Evolutionary conservation across 2,888 invertebrate species (phyloP).

Genomic region (Xestia sexstrigata): DNA sequence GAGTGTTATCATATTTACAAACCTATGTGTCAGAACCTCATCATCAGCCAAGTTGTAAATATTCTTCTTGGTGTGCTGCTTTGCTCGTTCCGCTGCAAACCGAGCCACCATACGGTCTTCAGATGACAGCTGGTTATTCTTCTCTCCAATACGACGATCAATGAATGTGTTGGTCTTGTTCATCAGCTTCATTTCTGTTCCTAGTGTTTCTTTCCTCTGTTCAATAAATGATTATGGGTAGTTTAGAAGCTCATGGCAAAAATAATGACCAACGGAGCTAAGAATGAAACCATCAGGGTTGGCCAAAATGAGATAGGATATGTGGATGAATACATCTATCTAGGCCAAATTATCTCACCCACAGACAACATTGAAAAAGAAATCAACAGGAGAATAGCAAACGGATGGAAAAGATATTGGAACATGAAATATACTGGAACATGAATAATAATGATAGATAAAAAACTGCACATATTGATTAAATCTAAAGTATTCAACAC

Average conservation of each 20-base stretch:
- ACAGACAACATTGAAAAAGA: too few relatives aligned
- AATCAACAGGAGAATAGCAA: too few relatives aligned
- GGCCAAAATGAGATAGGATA: too few relatives aligned
- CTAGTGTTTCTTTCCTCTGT: slow-evolving; percentile 95
- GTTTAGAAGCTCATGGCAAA: not conserved
- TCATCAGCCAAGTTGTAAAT: slow-evolving; percentile 97
- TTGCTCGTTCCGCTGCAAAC: slow-evolving; percentile 94
- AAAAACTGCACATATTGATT: too few relatives aligned
- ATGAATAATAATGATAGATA: too few relatives aligned
- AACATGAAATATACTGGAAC: too few relatives aligned
- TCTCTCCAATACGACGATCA: slow-evolving; percentile 97
- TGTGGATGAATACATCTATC: too few relatives aligned
- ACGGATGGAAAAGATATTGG: too few relatives aligned
- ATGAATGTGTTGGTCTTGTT: slow-evolving; percentile 96
- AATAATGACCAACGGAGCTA: too few relatives aligned
- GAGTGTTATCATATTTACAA: not conserved
- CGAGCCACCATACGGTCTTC: slow-evolving; percentile 96
- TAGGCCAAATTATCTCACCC: too few relatives aligned
- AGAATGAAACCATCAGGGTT: too few relatives aligned
- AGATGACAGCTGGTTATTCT: slow-evolving; percentile 91
- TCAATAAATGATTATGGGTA: slow-evolving; percentile 17
- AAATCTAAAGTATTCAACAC: too few relatives aligned
- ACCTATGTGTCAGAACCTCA: slow-evolving; percentile 96
- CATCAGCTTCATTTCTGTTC: slow-evolving; percentile 95
- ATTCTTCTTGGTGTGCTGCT: slow-evolving; percentile 92